Evolutionary conservation across 2,888 invertebrate genomes (phyloP).

Genomic region (Hypena proboscidalis): DNA sequence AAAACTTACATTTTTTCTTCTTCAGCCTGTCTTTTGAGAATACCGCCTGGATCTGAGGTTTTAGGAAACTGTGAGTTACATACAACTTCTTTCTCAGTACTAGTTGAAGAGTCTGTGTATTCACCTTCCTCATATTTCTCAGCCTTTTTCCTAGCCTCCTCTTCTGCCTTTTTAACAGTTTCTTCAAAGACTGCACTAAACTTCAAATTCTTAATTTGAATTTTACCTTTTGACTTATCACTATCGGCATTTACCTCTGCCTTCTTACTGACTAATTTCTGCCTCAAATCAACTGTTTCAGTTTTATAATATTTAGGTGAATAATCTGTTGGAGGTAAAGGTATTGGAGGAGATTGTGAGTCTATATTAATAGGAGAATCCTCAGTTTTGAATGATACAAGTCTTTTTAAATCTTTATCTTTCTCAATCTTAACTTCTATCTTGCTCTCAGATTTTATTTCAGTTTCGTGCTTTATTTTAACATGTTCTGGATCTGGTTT

Average conservation of each 20-base stretch:
- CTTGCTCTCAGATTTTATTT: conserved; percentile 50
- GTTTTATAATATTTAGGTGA: conserved; percentile 62
- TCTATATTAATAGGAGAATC: conserved; percentile 31
- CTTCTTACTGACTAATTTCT: conserved; percentile 60
- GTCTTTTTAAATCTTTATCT: conserved; percentile 41
- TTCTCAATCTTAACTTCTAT: conserved; percentile 48
- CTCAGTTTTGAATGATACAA: conserved; percentile 55
- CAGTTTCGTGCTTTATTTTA: conserved; percentile 47
- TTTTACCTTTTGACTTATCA: conserved; percentile 83
- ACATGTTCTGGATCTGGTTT: conserved; percentile 51
- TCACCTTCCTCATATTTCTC: conserved; percentile 88
- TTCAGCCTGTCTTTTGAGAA: conserved; percentile 73
- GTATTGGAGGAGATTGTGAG: conserved; percentile 62
- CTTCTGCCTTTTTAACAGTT: conserved; percentile 87
- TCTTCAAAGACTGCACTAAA: conserved; percentile 88
- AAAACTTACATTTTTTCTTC: conserved; percentile 85
- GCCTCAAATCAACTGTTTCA: conserved; percentile 50
- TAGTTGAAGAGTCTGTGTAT: conserved; percentile 78
- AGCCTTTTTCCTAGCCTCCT: conserved; percentile 85
- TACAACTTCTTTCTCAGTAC: conserved; percentile 66
- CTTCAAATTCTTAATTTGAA: conserved; percentile 89
- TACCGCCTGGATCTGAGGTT: conserved; percentile 77
- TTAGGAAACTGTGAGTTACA: conserved; percentile 76
- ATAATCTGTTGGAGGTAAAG: conserved; percentile 68
- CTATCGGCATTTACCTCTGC: conserved; percentile 54